Evolutionary conservation across 2,797 vertebrate species (phyloP).

Genomic region (Molossus molossus): DNA sequence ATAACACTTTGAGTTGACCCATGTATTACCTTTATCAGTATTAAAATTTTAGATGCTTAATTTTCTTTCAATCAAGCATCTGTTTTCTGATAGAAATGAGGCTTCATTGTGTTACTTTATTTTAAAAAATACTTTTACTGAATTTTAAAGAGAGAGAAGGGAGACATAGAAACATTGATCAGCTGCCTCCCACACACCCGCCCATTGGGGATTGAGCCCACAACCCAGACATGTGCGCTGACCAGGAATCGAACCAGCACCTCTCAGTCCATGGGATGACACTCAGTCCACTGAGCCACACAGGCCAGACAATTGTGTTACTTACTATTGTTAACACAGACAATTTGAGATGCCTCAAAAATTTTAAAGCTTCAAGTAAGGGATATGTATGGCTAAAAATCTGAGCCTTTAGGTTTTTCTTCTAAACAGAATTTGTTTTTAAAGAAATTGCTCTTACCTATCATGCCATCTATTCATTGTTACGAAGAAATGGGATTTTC

Average conservation of each 20-base stretch:
- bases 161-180: too few relatives aligned
- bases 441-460: slow-evolving; percentile 47
- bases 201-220: too few relatives aligned
- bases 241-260: too few relatives aligned
- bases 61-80: slow-evolving; percentile 61
- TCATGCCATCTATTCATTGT: slow-evolving; percentile 13
- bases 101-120: slow-evolving; percentile 38
- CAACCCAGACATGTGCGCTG: too few relatives aligned
- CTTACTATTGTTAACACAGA: neutral
- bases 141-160: too few relatives aligned
- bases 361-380: slow-evolving; percentile 51
- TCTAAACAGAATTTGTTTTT: slow-evolving; percentile 57
- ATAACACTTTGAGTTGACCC: neutral
- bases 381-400: neutral
- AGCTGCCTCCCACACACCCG: too few relatives aligned
- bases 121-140: too few relatives aligned
- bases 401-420: slow-evolving; percentile 37
- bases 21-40: slow-evolving; percentile 12
- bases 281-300: too few relatives aligned
- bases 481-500: slow-evolving; percentile 55
- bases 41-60: slow-evolving; percentile 37
- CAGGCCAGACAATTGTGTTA: neutral
- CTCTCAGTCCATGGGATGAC: too few relatives aligned
- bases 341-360: neutral
- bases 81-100: slow-evolving; percentile 59